These are phyloP conservation scores for Zeuzera pyrina DNA, from an alignment of 2,888 invertebrate genomes.

Conservation along the genomic window DNA sequence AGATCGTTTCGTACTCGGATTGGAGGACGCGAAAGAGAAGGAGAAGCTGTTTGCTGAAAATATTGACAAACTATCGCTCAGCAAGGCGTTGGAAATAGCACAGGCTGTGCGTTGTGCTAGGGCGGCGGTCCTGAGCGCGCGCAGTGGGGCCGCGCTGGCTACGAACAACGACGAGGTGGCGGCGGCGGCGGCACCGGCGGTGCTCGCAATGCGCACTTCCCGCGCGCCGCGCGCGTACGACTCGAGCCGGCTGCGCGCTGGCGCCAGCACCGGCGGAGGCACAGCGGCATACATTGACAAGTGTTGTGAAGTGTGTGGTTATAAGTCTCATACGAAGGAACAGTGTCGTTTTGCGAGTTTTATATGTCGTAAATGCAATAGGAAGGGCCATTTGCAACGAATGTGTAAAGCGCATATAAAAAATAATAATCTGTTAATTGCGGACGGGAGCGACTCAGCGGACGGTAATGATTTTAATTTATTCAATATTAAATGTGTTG, in stretches of 20 bases:
- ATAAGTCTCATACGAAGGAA: slow-evolving; percentile 5
- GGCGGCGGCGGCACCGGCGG: too few relatives aligned
- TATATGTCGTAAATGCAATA: slow-evolving; percentile 8
- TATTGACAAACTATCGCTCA: slow-evolving; percentile 11
- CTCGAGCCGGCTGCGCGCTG: not conserved
- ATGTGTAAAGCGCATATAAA: slow-evolving; percentile 4
- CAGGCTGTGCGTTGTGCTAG: slow-evolving; percentile 11
- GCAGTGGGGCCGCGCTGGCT: not conserved
- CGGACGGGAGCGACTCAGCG: too few relatives aligned
- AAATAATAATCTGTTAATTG: slow-evolving; percentile 3
- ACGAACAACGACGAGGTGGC: too few relatives aligned
- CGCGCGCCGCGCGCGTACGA: not conserved
- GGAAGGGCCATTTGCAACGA: slow-evolving; percentile 9
- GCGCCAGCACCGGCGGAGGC: too few relatives aligned
- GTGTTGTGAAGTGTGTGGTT: slow-evolving; percentile 7
- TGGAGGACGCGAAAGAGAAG: slow-evolving; percentile 10
- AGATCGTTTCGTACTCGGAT: slow-evolving; percentile 13
- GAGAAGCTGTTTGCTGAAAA: slow-evolving; percentile 13
- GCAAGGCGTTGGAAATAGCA: slow-evolving; percentile 10
- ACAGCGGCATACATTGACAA: slow-evolving; percentile 2
- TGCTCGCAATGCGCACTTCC: too few relatives aligned
- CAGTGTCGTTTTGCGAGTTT: slow-evolving; percentile 6
- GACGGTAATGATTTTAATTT: too few relatives aligned
- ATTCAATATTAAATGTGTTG: too few relatives aligned
- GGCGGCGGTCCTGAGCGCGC: slow-evolving; percentile 1